These are phyloP conservation scores for Copidosoma floridanum DNA, from an alignment of 1,140 invertebrate species.

Conservation along the genomic window DNA sequence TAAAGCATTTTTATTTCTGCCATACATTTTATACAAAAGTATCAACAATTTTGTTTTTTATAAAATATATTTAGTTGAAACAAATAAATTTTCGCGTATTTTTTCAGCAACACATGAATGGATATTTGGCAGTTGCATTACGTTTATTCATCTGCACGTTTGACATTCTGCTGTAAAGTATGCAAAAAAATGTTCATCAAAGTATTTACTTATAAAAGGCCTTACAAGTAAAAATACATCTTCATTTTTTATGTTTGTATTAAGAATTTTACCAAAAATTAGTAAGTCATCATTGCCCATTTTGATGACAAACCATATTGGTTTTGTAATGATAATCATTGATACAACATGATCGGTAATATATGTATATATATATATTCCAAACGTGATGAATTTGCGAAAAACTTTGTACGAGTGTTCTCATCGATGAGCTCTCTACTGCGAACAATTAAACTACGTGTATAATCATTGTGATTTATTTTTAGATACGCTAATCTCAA, in stretches of 20 bases:
- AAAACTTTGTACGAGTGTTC: constrained; percentile 13
- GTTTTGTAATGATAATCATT: constrained; percentile 16
- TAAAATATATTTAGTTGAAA: no score
- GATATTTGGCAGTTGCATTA: constrained; percentile 1
- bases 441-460: background rate
- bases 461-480: constrained; percentile 10
- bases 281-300: constrained; percentile 14
- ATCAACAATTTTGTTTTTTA: no score
- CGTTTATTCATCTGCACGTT: background rate
- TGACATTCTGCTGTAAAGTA: background rate
- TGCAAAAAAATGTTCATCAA: constrained; percentile 22
- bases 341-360: constrained; percentile 2
- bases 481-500: constrained; percentile 21
- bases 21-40: no score
- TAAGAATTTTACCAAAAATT: constrained; percentile 19
- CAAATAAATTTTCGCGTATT: no score
- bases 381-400: background rate
- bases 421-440: constrained; percentile 12
- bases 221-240: constrained; percentile 12
- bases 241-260: constrained; percentile 10
- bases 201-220: constrained; percentile 2
- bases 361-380: background rate
- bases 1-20: no score
- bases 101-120: no score
- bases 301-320: constrained; percentile 22